These are phyloP conservation scores for Patella ulyssiponensis DNA, from an alignment of 2,888 invertebrate species.

Conservation along the genomic window DNA sequence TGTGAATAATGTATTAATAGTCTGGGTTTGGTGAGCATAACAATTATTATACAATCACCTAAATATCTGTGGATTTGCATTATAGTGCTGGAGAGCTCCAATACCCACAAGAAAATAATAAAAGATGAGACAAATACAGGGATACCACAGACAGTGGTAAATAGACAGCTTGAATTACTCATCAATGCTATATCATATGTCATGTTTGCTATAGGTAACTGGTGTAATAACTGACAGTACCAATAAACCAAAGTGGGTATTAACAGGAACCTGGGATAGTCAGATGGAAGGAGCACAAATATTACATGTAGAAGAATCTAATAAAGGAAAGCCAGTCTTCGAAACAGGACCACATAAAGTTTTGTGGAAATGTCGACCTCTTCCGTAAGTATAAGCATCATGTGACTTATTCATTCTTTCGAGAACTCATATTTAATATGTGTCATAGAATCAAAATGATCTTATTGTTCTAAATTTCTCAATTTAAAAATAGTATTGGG, in stretches of 20 bases:
- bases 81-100: too few species aligned
- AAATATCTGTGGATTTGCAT: too few species aligned
- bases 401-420: neutral
- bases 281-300: conserved; percentile 96
- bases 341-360: conserved; percentile 89
- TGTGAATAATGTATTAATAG: too few species aligned
- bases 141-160: too few species aligned
- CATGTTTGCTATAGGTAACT: conserved; percentile 77
- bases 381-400: conserved; percentile 76
- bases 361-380: conserved; percentile 88
- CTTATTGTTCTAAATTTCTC: neutral
- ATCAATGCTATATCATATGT: too few species aligned
- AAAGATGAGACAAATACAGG: too few species aligned
- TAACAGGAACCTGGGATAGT: conserved; percentile 94
- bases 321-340: conserved; percentile 81
- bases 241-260: conserved; percentile 78
- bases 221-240: conserved; percentile 77
- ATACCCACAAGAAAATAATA: too few species aligned
- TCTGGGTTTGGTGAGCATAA: too few species aligned
- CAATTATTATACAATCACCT: too few species aligned
- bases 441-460: neutral
- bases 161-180: too few species aligned
- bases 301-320: conserved; percentile 74
- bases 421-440: too few species aligned
- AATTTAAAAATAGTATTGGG: too few species aligned